Conservation (phyloP, 2,797 vertebrate genomes). For the Falco biarmicus region DNA sequence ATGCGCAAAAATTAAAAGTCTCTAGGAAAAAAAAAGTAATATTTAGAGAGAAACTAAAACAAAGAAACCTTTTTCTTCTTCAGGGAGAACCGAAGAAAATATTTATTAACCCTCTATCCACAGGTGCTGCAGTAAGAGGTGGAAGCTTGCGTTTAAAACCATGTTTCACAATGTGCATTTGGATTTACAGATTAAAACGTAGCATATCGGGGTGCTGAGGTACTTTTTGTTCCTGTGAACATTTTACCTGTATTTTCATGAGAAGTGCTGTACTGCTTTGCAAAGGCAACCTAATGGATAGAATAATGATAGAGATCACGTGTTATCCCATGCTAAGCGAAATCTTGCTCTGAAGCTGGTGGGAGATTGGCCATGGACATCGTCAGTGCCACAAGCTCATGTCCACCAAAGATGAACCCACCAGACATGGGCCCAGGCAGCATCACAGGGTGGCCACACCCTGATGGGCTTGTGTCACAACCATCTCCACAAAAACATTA, state of each 20-base stretch:
- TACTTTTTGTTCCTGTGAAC: fast-evolving
- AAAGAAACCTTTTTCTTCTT: slow-evolving; percentile 35
- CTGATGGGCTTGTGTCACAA: neutral
- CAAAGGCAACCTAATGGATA: neutral
- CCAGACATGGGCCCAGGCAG: neutral
- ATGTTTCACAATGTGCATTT: fast-evolving
- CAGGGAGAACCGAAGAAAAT: neutral
- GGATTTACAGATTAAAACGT: neutral
- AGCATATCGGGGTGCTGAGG: fast-evolving
- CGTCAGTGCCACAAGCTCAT: neutral
- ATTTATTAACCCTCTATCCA: neutral
- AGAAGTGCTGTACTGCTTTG: neutral
- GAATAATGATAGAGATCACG: fast-evolving
- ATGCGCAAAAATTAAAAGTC: slow-evolving; percentile 31
- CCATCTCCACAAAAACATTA: neutral
- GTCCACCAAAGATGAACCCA: neutral
- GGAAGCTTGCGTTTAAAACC: neutral
- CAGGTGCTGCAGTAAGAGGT: neutral
- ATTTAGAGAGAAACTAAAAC: slow-evolving; percentile 4
- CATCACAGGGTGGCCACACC: neutral
- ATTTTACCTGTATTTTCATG: neutral
- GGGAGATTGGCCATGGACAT: fast-evolving
- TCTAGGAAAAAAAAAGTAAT: neutral
- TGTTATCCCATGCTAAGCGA: fast-evolving
- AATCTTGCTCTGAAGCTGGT: neutral